Base-by-base conservation (phyloP, 2,797 vertebrate species). In the Sebastes steindachneri region DNA sequence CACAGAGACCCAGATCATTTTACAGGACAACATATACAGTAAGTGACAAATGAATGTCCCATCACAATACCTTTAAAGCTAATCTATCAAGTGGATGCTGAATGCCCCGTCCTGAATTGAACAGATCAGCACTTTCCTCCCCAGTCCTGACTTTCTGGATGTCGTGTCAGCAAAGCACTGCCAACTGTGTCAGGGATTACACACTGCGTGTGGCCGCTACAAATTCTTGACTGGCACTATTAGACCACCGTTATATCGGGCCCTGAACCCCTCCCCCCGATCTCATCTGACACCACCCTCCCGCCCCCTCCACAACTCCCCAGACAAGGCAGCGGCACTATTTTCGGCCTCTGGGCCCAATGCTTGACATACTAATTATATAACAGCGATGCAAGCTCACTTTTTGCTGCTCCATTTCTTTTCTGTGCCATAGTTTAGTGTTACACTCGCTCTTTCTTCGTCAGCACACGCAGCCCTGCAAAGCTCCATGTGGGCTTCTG, bases 341-440 rank as follows among this genome's bases (percentile, higher is more conserved):
- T 94, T 93, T 89, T 87, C 62, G 79, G 85, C 91, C 94, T 83
- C 85, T 80, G 86, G 87, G 87, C 73, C 82, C 84, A 71, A 23
- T 79, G 85, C 89, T 86, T 87, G 90, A 91, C 90, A 90, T 88
- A 90, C 87, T 93, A 90, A 93, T 93, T 92, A 93, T 90, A 92
- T 93, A 94, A 93, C 88, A 88, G 87, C 73, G 3, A 80, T 59
- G 82, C 82, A 31, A 79, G 83, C 84, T 85, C 33, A 26, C 76
- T 84, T 91, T 90, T 90, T 93, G 86, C 91, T 89, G 93, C 93
- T 93, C 92, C 91, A 93, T 88, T 94, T 93, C 89, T 91, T 93
- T 93, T 93, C 89, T 85, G 82, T 93, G 91, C 90, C 90, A 53
- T 84, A 90, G 86, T 92, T 93, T 90, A 88, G 65, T 82, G 75